Base-by-base conservation (phyloP, 2,888 invertebrate genomes). In the Tanypteryx hageni region DNA sequence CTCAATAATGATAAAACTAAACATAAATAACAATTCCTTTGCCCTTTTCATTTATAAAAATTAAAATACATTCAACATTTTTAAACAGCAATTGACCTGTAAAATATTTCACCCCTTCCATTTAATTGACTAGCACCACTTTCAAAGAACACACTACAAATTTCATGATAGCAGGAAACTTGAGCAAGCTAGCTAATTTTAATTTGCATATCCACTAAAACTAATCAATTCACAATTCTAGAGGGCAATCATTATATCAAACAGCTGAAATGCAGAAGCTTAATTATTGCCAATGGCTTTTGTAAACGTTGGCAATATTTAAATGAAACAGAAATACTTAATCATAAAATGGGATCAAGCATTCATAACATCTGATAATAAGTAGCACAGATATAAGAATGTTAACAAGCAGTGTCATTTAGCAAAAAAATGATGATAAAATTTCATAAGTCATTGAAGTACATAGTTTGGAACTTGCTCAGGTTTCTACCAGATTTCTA, bases 91-190 rank as follows among this genome's bases (percentile, higher is more conserved):
- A 89, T 89, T 89, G 89, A 89, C 89, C 76, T 64, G 64, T 61
- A 89, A 89, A 89, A 89, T 89, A 89, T 68, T 89, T 89, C 89
- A 89, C 44, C 64, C 64, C 89, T 44, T 89, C 44, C 89, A 89
- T 64, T 59, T 89, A 89, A 89, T 89, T 89, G 89, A 89, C 89
- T 89, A 89, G 89, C 89, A 89, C 89, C 89, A 89, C 61, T 89
- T 64, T 89, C 89, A 89, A 89, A 89, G 61, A 89, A 89, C 64
- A 64, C 89, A 64, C 89, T 89, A 89, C 89, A 68, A 64, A 89
- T 68, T 31, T 89, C 89, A 68, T 64, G 89, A 89, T 89, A 44
- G 64, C 89, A 89, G 89, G 89, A 89, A 89, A 89, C 89, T 89
- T 89, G 89, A 89, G 89, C 89, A 89, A 89, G 89, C 89, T 64